Conservation (phyloP, 2,113 vertebrate genomes). For the Dissostichus mawsoni region DNA sequence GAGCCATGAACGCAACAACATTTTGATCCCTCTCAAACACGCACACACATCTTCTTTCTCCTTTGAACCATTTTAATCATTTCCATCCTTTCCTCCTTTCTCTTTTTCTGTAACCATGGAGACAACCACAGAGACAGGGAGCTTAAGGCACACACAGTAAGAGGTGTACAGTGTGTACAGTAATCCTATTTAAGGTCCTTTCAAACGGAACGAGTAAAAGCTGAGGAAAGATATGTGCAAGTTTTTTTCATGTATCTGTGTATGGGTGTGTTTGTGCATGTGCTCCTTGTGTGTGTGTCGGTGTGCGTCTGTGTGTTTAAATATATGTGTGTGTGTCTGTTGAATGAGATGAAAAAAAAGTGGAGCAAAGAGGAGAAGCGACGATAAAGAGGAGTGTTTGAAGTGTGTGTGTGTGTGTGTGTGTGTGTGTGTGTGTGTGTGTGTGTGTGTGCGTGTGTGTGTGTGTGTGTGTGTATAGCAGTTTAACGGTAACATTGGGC, state of each 20-base stretch:
- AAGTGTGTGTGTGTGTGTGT: too few species aligned
- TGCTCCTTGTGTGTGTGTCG: too few species aligned
- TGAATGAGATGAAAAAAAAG: too few species aligned
- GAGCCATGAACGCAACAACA: too few species aligned
- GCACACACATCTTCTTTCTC: background rate
- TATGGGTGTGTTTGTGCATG: background rate
- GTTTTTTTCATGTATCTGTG: too few species aligned
- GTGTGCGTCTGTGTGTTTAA: too few species aligned
- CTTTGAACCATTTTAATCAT: background rate
- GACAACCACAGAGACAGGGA: constrained; percentile 54
- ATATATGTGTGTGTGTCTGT: too few species aligned
- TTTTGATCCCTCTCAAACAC: too few species aligned
- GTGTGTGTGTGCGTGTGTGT: background rate
- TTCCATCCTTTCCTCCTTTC: background rate
- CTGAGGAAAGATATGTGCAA: background rate
- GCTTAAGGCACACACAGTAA: background rate
- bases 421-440: too few species aligned
- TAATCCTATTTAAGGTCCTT: constrained; percentile 27
- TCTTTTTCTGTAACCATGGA: constrained; percentile 37
- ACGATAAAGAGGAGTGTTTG: too few species aligned
- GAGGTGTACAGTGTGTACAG: constrained; percentile 12
- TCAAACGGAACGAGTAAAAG: background rate
- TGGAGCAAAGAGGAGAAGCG: too few species aligned
- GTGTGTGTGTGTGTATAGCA: constrained; percentile 5
- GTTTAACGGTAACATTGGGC: constrained; percentile 3